A percentile compares a stretch with the other conserved stretches of the same genome.
These are phyloP conservation scores for Pogonomyrmex barbatus DNA, from an alignment of 1,140 invertebrate species.

Conservation along the genomic window DNA sequence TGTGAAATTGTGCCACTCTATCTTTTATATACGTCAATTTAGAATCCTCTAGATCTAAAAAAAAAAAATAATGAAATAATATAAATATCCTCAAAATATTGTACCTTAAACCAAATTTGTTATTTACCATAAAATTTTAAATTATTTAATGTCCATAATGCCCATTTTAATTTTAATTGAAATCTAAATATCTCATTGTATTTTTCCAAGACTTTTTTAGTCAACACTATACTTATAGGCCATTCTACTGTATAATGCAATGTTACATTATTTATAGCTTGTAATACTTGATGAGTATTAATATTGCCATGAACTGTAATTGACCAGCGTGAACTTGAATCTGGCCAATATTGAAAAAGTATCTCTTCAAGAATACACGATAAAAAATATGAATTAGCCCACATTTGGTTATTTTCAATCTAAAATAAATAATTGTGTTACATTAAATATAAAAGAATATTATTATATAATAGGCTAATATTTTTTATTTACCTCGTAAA, in stretches of 20 bases:
- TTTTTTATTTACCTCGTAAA: conserved; percentile 85
- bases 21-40: conserved; percentile 69
- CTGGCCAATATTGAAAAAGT: conserved; percentile 85
- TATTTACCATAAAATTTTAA: conserved; percentile 86
- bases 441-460: conserved; percentile 55
- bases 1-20: conserved; percentile 79
- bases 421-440: conserved; percentile 71
- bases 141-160: conserved; percentile 88
- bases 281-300: conserved; percentile 79
- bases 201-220: conserved; percentile 84
- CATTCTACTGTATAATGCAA: conserved; percentile 86
- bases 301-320: conserved; percentile 75
- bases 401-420: conserved; percentile 85
- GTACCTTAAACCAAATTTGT: background rate
- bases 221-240: conserved; percentile 87
- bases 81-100: background rate
- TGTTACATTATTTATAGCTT: conserved; percentile 86
- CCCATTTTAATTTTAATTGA: conserved; percentile 89
- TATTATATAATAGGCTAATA: background rate
- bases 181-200: conserved; percentile 89
- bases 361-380: conserved; percentile 86
- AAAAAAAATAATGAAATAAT: background rate
- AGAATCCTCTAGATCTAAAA: conserved; percentile 82
- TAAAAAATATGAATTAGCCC: conserved; percentile 84
- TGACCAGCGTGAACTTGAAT: conserved; percentile 84